A percentile compares a stretch with the other conserved stretches of the same genome.
Evolutionary conservation across 2,113 vertebrate genomes (phyloP).

Genomic region (Monopterus albus): DNA sequence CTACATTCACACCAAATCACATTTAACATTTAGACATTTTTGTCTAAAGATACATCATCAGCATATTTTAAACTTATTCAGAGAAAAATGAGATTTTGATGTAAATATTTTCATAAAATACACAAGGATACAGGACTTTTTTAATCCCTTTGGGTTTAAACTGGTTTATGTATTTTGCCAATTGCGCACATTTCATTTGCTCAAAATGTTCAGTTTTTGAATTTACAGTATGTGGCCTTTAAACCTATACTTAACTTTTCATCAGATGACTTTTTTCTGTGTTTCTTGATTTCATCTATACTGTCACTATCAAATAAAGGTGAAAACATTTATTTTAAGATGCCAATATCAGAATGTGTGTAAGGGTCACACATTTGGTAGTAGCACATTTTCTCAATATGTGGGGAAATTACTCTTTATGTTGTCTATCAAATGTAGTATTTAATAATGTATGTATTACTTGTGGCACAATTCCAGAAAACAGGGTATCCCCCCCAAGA

Average conservation of each 20-base stretch:
- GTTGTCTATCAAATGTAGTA: conserved; percentile 14
- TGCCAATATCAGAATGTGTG: neutral
- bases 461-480: conserved; percentile 30
- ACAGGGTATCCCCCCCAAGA: conserved; percentile 13
- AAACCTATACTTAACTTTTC: no score
- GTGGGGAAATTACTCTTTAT: conserved; percentile 3
- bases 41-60: no score
- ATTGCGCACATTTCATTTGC: neutral
- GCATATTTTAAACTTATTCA: no score
- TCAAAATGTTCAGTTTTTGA: neutral
- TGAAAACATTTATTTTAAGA: neutral
- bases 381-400: neutral
- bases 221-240: neutral
- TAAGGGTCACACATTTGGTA: neutral
- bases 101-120: no score
- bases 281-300: neutral
- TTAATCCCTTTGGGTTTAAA: neutral
- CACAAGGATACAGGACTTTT: no score
- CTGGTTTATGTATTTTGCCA: neutral
- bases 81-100: neutral
- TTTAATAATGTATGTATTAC: conserved; percentile 23
- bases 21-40: no score
- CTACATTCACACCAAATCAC: no score
- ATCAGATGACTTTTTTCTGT: no score
- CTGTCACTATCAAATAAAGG: neutral